A percentile compares a stretch with the other conserved stretches of the same genome.
phyloP scores from a whole-genome alignment of 2,113 vertebrate species.

The Perognathus longimembris region DNA sequence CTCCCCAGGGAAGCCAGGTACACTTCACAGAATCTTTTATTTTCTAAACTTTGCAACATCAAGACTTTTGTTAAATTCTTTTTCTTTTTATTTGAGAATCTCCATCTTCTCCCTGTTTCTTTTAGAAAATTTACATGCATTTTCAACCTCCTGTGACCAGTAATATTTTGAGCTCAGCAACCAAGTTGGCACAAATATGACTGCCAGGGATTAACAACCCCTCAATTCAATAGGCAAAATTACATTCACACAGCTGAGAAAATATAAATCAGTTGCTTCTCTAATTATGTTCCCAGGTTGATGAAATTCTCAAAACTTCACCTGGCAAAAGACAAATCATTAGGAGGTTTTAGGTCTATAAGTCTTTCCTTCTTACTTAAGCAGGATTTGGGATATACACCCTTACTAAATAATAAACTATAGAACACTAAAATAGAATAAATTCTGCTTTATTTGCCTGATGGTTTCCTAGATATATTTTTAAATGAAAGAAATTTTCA shows the following conservation, averaged over 20 bases:
- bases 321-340: conserved; percentile 67
- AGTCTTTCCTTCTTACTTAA: background rate
- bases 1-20: no score
- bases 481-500: background rate
- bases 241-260: conserved; percentile 85
- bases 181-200: conserved; percentile 86
- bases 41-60: conserved; percentile 79
- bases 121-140: conserved; percentile 65
- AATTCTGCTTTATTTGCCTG: background rate
- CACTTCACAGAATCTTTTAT: conserved; percentile 73
- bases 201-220: conserved; percentile 90
- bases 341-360: background rate
- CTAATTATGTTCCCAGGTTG: conserved; percentile 85
- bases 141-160: conserved; percentile 75
- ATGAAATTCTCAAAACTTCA: conserved; percentile 65
- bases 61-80: conserved; percentile 74
- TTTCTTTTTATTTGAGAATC: conserved; percentile 80
- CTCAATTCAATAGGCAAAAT: conserved; percentile 86
- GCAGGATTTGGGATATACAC: background rate
- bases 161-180: conserved; percentile 85
- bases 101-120: conserved; percentile 64
- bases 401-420: background rate
- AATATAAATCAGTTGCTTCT: conserved; percentile 82
- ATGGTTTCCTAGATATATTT: background rate
- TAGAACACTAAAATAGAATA: background rate